Conservation (phyloP, 2,888 invertebrate species). For the Catocala nupta region DNA sequence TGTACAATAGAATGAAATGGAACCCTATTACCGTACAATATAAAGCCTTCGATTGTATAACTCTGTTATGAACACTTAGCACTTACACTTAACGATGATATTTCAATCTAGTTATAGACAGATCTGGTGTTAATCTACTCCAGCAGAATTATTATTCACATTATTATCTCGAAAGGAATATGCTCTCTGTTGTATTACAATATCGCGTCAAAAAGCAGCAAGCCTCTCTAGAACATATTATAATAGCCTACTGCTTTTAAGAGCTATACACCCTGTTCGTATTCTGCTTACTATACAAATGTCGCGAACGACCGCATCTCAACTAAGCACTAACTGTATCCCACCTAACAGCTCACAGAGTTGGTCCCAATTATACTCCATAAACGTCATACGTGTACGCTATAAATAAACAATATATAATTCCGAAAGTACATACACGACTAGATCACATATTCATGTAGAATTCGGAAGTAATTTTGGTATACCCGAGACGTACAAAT, state of each 20-base stretch:
- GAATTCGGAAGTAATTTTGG: constrained; percentile 86
- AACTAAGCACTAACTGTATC: constrained; percentile 65
- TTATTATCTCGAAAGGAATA: constrained; percentile 68
- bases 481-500: constrained; percentile 81
- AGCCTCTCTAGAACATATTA: constrained; percentile 86
- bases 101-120: constrained; percentile 73
- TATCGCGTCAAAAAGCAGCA: constrained; percentile 76
- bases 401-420: constrained; percentile 84
- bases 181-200: constrained; percentile 79
- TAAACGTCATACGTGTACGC: constrained; percentile 77
- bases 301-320: constrained; percentile 57
- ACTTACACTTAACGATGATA: constrained; percentile 70
- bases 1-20: constrained; percentile 61
- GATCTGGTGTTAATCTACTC: constrained; percentile 81
- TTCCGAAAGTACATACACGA: constrained; percentile 87
- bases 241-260: constrained; percentile 80
- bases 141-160: constrained; percentile 65
- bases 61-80: constrained; percentile 68
- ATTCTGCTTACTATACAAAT: constrained; percentile 67
- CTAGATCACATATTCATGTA: constrained; percentile 87
- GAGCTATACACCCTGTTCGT: constrained; percentile 70
- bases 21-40: constrained; percentile 56
- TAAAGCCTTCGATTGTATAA: constrained; percentile 60
- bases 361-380: constrained; percentile 84
- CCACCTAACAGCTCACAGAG: constrained; percentile 77